A percentile compares a stretch with the other conserved stretches of the same genome.
Evolutionary conservation across 2,888 invertebrate species (phyloP).

Genomic region (Euzetes globulus): DNA sequence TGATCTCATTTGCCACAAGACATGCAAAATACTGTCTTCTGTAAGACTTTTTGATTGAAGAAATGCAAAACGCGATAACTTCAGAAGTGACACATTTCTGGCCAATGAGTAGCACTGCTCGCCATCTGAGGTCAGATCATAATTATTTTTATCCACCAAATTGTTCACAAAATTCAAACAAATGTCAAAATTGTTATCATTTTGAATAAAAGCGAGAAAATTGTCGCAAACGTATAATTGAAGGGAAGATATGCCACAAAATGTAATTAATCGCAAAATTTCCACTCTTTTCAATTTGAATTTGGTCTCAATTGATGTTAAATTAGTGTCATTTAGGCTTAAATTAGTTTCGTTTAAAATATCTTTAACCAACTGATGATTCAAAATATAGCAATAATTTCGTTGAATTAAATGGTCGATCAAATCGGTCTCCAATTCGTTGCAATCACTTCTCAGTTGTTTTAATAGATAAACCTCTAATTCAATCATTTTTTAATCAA

Average conservation of each 20-base stretch:
- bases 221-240: conserved; percentile 33
- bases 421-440: not conserved
- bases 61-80: conserved; percentile 10
- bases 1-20: conserved; percentile 30
- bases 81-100: conserved; percentile 22
- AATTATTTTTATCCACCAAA: conserved; percentile 3
- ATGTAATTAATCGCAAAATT: not conserved
- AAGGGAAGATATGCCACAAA: conserved; percentile 20
- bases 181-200: conserved; percentile 7
- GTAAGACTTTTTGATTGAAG: not conserved
- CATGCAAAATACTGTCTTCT: not conserved
- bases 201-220: conserved; percentile 20
- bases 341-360: not conserved
- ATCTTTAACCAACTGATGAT: not conserved
- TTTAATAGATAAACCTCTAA: not conserved
- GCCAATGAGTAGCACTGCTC: conserved; percentile 5
- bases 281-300: not conserved
- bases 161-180: conserved; percentile 29
- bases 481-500: not conserved
- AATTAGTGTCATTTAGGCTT: not conserved
- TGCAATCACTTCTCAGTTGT: not conserved
- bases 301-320: not conserved
- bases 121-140: conserved; percentile 18
- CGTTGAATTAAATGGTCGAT: not conserved
- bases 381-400: not conserved